Evolutionary conservation across 2,113 vertebrate genomes (phyloP), one percentile per base, ranked within the genome.

Genomic region (Macquaria ambigua): DNA sequence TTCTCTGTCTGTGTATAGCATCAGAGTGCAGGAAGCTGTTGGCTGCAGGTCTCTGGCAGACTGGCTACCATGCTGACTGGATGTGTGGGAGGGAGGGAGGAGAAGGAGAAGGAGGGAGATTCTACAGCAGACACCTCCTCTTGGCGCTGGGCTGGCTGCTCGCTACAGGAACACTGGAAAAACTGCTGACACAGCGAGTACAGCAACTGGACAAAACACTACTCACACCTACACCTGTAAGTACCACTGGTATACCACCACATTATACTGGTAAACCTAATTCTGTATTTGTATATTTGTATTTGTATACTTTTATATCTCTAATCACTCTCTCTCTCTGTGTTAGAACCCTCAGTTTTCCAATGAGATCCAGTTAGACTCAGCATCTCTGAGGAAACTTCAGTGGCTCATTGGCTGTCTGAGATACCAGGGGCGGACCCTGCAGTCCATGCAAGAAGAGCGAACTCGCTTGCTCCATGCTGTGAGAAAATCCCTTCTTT

Each of bases 111-210:
- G 72, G 11, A 18, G 56, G 31, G 25, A 23, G 31, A 7, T 75
- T 55, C 52, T 89, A 82, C 62, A 94, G 96, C 83, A 89, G 92
- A 75, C 92, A 95, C 50, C 94, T 96, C 16, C 93, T 96, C 6
- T 82, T 96, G 58, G 94, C 95, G 0, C 71, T 96, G 7, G 92
- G 93, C 41, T 96, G 96, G 95, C 79, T 95, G 53, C 84, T 96
- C 7, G 92, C 94, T 3, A 69, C 83, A 5, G 93, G 91, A 59
- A 77, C 76, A 2, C 78, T 95, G 59, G 95, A 96, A 77, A 87
- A 71, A 39, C 71, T 95, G 63, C 62, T 96, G 81, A 87, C 77
- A 39, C 84, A 74, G 21, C 87, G 77, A 67, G 86, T 92, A 0
- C 79, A 87, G 43, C 74, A 92, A n/a, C 77, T 96, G 56, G 94